phyloP scores from a whole-genome alignment of 2,888 invertebrate species.

The Limnephilus auricula region DNA sequence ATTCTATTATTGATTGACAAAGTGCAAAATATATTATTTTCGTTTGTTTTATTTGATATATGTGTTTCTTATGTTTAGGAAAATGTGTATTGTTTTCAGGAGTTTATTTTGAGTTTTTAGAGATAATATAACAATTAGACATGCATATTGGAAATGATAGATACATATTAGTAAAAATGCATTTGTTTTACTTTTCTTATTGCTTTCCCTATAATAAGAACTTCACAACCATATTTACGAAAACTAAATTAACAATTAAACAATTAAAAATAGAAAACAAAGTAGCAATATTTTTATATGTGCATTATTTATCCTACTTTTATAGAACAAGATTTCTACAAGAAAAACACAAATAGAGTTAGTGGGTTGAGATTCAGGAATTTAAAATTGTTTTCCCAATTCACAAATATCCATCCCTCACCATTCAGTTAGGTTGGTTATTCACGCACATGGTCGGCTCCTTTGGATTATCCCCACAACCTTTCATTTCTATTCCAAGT shows the following conservation, averaged over 20 bases:
- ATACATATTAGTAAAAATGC: no score
- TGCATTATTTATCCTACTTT: neutral
- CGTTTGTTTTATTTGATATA: no score
- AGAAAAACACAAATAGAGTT: neutral
- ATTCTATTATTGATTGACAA: no score
- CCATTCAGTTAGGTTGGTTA: neutral
- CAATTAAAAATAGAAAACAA: neutral
- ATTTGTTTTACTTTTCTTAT: no score
- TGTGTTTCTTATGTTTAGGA: no score
- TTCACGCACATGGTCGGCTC: neutral
- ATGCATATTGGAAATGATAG: no score
- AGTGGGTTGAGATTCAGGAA: neutral
- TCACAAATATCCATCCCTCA: neutral
- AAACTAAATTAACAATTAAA: no score
- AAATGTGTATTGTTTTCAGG: no score
- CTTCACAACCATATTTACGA: neutral
- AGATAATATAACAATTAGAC: no score
- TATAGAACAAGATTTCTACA: neutral
- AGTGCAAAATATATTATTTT: no score
- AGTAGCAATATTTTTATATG: neutral
- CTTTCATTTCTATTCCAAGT: slow-evolving; percentile 20
- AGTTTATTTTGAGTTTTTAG: no score
- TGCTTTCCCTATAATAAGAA: no score
- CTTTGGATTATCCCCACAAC: slow-evolving; percentile 2
- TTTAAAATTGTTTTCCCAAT: neutral